Percentiles rank a stretch among this genome's conserved stretches.
These are phyloP conservation scores for Palythoa heliodiscus DNA, from an alignment of 92 coral and sea anemone species.

Conservation along the genomic window DNA sequence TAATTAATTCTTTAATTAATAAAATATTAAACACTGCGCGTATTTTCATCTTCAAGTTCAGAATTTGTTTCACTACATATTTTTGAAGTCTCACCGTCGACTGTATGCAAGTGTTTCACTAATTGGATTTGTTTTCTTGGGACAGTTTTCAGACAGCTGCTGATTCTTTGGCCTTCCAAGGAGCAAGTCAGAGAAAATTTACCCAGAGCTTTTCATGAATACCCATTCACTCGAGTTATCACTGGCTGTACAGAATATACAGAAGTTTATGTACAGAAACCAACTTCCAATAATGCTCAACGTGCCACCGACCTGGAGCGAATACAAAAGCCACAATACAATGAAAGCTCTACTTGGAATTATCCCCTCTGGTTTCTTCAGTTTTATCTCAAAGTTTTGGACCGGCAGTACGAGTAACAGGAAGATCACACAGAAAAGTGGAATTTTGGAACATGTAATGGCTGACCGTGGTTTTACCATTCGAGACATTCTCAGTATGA, in stretches of 20 bases:
- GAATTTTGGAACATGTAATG: neutral
- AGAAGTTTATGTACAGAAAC: neutral
- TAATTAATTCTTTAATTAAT: no score
- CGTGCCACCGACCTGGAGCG: constrained; percentile 9
- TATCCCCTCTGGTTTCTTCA: neutral
- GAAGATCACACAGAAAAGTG: neutral
- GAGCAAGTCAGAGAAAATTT: constrained; percentile 24
- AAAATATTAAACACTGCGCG: no score
- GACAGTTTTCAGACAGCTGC: no score
- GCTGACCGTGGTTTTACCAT: constrained; percentile 12
- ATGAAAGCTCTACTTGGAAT: neutral
- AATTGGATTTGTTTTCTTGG: neutral
- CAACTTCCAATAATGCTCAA: constrained; percentile 10
- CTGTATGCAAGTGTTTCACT: neutral
- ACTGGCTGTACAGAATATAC: constrained; percentile 45
- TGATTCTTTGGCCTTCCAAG: constrained; percentile 48
- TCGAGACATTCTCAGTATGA: neutral
- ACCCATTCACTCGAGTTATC: constrained; percentile 56
- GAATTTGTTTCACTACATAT: no score
- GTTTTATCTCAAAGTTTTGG: constrained; percentile 1
- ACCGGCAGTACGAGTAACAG: constrained; percentile 10
- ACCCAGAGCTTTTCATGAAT: constrained; percentile 46
- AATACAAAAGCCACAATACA: constrained; percentile 14
- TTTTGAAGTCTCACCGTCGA: constrained; percentile 31
- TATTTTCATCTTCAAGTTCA: no score